Percentiles rank a stretch among this genome's conserved stretches.
Evolutionary conservation across 2,888 invertebrate species (phyloP).

Genomic region (Brenthis hecate): DNA sequence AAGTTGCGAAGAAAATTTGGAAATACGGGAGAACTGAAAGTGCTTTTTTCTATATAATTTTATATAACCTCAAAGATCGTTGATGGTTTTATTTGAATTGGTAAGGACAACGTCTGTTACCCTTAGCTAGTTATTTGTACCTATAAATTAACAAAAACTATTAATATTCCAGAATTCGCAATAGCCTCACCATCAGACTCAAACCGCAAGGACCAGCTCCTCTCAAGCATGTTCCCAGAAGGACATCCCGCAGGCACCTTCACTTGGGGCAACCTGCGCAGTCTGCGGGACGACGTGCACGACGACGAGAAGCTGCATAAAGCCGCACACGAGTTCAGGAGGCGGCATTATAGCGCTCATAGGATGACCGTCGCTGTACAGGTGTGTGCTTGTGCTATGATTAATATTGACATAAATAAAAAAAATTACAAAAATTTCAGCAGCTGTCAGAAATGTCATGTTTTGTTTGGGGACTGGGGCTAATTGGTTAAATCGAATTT

Average conservation of each 20-base stretch:
- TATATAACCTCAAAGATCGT: too few relatives aligned
- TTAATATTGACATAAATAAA: too few relatives aligned
- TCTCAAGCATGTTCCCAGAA: constrained; percentile 85
- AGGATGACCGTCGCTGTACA: constrained; percentile 94
- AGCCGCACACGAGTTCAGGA: constrained; percentile 88
- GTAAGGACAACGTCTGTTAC: too few relatives aligned
- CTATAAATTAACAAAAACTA: background rate
- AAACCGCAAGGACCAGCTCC: constrained; percentile 88
- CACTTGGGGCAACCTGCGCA: constrained; percentile 91
- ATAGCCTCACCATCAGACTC: constrained; percentile 89
- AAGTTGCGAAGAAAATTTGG: too few relatives aligned
- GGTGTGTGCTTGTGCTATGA: constrained; percentile 59
- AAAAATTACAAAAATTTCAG: too few relatives aligned
- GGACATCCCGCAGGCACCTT: constrained; percentile 90
- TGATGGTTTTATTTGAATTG: too few relatives aligned
- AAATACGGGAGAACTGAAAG: too few relatives aligned
- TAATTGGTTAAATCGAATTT: too few relatives aligned
- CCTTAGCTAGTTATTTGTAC: too few relatives aligned
- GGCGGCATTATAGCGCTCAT: constrained; percentile 91
- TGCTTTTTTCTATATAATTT: too few relatives aligned
- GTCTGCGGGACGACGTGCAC: constrained; percentile 85
- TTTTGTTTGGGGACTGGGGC: too few relatives aligned
- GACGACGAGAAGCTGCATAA: constrained; percentile 86
- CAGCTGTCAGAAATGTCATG: too few relatives aligned
- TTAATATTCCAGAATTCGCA: constrained; percentile 86